Base-by-base conservation (phyloP, 1,140 invertebrate genomes). In the Oncopeltus fasciatus region DNA sequence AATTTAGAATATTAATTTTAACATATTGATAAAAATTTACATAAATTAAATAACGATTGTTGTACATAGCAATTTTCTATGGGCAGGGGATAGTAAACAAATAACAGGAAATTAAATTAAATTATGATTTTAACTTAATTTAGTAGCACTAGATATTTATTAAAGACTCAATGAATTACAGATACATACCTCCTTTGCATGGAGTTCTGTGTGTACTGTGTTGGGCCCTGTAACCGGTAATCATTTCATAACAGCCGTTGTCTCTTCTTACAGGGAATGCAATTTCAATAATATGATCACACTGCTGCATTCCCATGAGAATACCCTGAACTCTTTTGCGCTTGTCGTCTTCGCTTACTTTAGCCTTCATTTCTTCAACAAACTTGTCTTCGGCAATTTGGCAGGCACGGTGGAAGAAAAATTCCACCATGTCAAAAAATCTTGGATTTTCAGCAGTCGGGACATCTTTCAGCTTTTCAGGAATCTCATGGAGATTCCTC, bases 391-490 rank as follows among this genome's bases (percentile, higher is more conserved):
- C 90, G 43, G 93, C 81, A 49, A 93, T 82, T 72, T 84, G 84
- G 74, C 90, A 93, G 16, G 89, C 89, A 59, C 87, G 82, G 72
- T 95, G 92, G 74, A 93, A 95, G 76, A 94, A 95, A 71, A 91
- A 95, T 69, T 95, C 92, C 46, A 95, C 91, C 91, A 95, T 95
- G 74, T 95, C 88, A 75, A 95, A 95, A 76, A 95, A 95, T 64
- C 82, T 82, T 0, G 88, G 88, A 71, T 83, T 86, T 69, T 80
- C 78, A 2, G 82, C 81, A 16, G 81, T 85, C 1, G 88, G 85
- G 59, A 95, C 84, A 70, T 88, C 83, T 70, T 83, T 82, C 5
- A 94, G 79, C 69, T 86, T 82, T 33, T 93, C 90, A 14, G 91
- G 91, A 65, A 95, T 92, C 71, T 88, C 81, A 75, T 90, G 87